Evolutionary conservation across 2,888 invertebrate species (phyloP), one percentile per base, ranked within the genome.

Genomic region (Ferrisia virgata): DNA sequence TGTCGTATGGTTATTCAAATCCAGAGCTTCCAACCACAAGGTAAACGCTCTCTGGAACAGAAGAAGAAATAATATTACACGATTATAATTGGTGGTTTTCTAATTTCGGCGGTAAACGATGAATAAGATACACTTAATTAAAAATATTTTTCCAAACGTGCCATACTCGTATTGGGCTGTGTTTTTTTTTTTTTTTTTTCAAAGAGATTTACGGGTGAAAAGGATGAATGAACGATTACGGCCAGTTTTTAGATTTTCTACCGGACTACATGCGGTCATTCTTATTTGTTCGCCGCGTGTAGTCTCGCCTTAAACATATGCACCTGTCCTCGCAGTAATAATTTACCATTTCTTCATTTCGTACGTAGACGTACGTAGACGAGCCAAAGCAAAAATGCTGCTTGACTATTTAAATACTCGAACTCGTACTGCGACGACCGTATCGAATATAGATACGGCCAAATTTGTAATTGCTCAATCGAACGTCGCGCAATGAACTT

Each of bases 1-100:
- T 31, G 40, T 69, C 85, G 93, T 92, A 89, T 92, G 92, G 89
- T 94, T 93, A 90, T 91, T 92, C 89, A 94, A 93, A 90, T 97
- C 96, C 91, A 95, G 92, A 86, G 96, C 96, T 90, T 96, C 96
- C 87, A 97, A 92, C 87, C 96, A 96, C 88, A 97, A 91, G 87
- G 96, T 96, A 91, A 96, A 96, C 87, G 96, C 95, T 90, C 96
- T 94, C 96, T 95, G 94, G 87, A 93, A 92, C 88, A 88, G 88
- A 88, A 88, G 87, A 87, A 69, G 33, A 72, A 64, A 64, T 11
- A 28, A 13, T 64, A 64, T n/a, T n/a, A 72, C 72, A 72, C 72
- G 72, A 72, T 33, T 72, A 72, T 72, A 72, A 64, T 64, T 64
- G 25, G 58, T 25, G n/a, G 47, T 47, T 47, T 47, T 64, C 6